Conservation (phyloP, 2,888 invertebrate species). For the Laspeyria flexula region DNA sequence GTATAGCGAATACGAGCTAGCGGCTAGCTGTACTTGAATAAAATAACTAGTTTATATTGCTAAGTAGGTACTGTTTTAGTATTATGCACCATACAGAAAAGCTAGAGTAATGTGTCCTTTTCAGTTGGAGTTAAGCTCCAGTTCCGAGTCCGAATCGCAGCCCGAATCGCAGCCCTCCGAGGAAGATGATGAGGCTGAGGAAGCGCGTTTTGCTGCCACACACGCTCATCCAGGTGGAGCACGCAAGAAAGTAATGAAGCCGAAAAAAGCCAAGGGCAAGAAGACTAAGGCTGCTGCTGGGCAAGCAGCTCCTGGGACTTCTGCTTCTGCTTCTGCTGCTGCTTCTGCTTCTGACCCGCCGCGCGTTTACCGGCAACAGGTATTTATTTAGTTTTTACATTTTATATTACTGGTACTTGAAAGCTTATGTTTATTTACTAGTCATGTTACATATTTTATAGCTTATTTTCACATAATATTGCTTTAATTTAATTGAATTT, state of each 20-base stretch:
- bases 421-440: too few relatives aligned
- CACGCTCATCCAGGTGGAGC: neutral
- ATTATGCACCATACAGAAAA: neutral
- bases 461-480: too few relatives aligned
- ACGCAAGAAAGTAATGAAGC: conserved; percentile 1
- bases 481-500: too few relatives aligned
- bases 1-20: neutral
- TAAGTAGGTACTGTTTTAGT: neutral
- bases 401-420: too few relatives aligned
- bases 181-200: neutral
- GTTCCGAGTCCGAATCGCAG: neutral
- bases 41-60: neutral
- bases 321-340: neutral
- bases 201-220: too few relatives aligned
- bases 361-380: too few relatives aligned
- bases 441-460: too few relatives aligned
- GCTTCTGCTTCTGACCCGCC: too few relatives aligned
- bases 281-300: neutral
- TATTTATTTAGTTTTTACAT: too few relatives aligned
- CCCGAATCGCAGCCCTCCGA: neutral
- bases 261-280: neutral
- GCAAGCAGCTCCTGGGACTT: neutral
- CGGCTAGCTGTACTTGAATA: neutral
- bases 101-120: conserved; percentile 1
- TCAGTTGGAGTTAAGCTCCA: conserved; percentile 3